Base-by-base conservation (phyloP, 2,888 invertebrate genomes). In the Folsomia candida region DNA sequence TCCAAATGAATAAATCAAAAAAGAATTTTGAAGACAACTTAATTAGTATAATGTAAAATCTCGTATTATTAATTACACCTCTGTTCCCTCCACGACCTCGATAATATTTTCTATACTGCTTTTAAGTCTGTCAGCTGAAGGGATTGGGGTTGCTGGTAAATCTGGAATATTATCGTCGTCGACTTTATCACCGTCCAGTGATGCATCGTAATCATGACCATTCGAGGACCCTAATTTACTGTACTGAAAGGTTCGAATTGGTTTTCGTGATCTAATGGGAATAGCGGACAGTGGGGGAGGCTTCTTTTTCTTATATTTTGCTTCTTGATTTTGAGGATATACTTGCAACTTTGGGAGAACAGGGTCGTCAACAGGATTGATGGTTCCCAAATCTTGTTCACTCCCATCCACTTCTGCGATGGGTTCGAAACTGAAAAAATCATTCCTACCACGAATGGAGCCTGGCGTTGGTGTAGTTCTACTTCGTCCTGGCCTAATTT, bases 221-320 rank as follows among this genome's bases (percentile, higher is more conserved):
- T 14, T 25, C 14, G 6, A 20, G 9, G 4, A 4, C 25, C 18
- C 60, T 11, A 60, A 3, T 28, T 61, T 61, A 9, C 29, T 29
- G 25, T 51, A 64, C 9, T 64, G 47, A 51, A 51, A 64, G 2
- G 63, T 51, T 51, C 51, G 37, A 47, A 64, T 24, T 4, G 63
- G 63, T 47, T 64, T 64, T 24, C 63, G n/a, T 14, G 51, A 51
- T 47, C 37, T 37, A 2, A 37, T 14, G 9, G 63, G 63, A 64
- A 51, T 47, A 27, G 18, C 27, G 9, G 51, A 18, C 3, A 24
- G 2, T 24, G 25, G 4, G 11, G 64, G 69, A 1, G 69, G 63
- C 59, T 64, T 65, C 65, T 69, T 69, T 59, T 69, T 69, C 62
- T 51, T 51, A 51, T 57, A 69, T 47, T 63, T 68, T 1, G n/a